Evolutionary conservation across 2,113 vertebrate genomes (phyloP).

Genomic region (Myotis davidii): DNA sequence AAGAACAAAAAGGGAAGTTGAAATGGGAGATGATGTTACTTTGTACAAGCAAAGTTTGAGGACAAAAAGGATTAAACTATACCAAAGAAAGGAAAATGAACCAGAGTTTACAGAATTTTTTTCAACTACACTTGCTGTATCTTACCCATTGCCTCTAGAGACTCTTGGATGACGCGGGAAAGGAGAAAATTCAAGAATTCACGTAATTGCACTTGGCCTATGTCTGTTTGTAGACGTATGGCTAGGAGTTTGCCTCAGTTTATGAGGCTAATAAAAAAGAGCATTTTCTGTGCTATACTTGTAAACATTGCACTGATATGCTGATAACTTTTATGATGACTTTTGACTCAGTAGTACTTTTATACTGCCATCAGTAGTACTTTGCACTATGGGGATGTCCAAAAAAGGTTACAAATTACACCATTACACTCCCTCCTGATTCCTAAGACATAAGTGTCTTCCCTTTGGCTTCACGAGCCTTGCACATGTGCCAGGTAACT

Average conservation of each 20-base stretch:
- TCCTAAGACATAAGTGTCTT: background rate
- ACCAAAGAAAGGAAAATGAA: background rate
- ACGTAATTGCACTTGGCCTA: background rate
- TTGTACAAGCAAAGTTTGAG: background rate
- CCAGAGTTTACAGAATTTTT: background rate
- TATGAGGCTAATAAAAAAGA: background rate
- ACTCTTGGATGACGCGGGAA: background rate
- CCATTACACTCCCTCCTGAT: constrained; percentile 32
- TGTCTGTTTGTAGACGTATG: background rate
- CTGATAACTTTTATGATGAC: background rate
- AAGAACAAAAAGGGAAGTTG: background rate
- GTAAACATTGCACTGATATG: background rate
- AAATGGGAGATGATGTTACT: background rate
- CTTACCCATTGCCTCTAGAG: background rate
- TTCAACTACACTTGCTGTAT: background rate
- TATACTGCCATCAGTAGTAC: constrained; percentile 14
- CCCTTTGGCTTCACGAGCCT: background rate
- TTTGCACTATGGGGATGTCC: background rate
- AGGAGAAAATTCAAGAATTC: background rate
- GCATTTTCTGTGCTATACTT: background rate
- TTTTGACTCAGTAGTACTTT: constrained; percentile 46
- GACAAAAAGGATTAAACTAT: background rate
- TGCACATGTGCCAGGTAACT: no score
- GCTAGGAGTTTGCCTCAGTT: background rate
- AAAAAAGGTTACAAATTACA: background rate